Base-by-base conservation (phyloP, 2,888 invertebrate species). In the Cephonodes hylas region DNA sequence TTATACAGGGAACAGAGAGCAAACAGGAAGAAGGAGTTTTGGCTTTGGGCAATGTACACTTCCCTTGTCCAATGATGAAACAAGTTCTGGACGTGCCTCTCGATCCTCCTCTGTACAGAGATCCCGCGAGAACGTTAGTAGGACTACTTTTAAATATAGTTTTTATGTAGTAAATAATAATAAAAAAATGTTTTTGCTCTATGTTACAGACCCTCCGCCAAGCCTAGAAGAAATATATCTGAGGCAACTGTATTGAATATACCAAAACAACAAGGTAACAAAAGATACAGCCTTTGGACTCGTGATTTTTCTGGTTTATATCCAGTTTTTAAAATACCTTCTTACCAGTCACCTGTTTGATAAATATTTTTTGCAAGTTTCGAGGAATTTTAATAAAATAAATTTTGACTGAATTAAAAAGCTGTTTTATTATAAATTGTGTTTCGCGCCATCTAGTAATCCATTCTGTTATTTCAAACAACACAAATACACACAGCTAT, bases 41-140 rank as follows among this genome's bases (percentile, higher is more conserved):
- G 27, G 63, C 69, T 2, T 67, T 83, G 13, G 79, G 72, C 10
- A 75, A 77, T 25, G 64, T 75, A 6, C 76, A 83, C 62, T 90
- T 89, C 45, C 88, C 86, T 0, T 85, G 85, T 65, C 86, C 86
- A 2, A 64, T 85, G 63, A 81, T 88, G 83, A 81, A 79, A 57
- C 58, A 76, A 7, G 75, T 18, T 22, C 4, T 88, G 0, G 65
- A 76, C 1, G 64, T 89, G 13, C 90, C 90, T 1, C 73, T 90
- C 0, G 34, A 68, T 13, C 67, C 75, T 1, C 86, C 88, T 1
- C 69, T 90, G 3, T 68, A 61, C 59, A 78, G 74, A 63, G 86
- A 90, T 66, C 89, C 88, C 13, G 73, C 80, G 5, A 62, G 65
- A 42, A 67, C 62, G 85, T 85, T 61, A 79, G 83, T 74, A 7